phyloP scores from a whole-genome alignment of 2,888 invertebrate genomes.

The Catocala nupta region DNA sequence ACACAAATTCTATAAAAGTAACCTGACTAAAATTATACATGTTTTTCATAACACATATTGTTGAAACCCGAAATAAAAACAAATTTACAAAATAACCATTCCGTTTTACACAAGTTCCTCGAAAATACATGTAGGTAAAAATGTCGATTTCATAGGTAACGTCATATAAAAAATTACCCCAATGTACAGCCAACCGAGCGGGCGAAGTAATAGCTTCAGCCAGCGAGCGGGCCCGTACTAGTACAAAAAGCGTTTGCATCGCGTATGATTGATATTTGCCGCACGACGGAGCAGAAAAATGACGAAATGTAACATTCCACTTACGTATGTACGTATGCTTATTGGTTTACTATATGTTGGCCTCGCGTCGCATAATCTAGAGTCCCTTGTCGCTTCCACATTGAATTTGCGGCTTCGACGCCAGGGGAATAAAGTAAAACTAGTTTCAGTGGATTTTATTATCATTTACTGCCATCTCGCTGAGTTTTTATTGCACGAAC shows the following conservation, averaged over 20 bases:
- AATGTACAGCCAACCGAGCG: too few species aligned
- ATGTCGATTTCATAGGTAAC: too few species aligned
- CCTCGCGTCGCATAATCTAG: slow-evolving; percentile 8
- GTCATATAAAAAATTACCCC: too few species aligned
- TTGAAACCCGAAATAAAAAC: too few species aligned
- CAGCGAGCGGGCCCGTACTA: too few species aligned
- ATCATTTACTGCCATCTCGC: slow-evolving; percentile 1
- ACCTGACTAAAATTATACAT: too few species aligned
- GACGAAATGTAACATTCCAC: slow-evolving; percentile 17
- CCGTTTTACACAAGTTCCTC: too few species aligned
- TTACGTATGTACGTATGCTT: slow-evolving; percentile 16
- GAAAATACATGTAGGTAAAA: too few species aligned
- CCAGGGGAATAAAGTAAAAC: slow-evolving; percentile 15
- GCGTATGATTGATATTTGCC: slow-evolving; percentile 21
- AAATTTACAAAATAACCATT: too few species aligned
- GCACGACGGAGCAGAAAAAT: slow-evolving; percentile 22
- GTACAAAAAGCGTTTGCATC: slow-evolving; percentile 16
- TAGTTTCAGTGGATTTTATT: slow-evolving; percentile 4
- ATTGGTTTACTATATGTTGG: slow-evolving; percentile 19
- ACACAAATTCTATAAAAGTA: too few species aligned
- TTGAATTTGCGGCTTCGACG: slow-evolving; percentile 14
- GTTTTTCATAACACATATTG: too few species aligned
- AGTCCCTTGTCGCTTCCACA: slow-evolving; percentile 8
- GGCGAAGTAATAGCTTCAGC: too few species aligned
- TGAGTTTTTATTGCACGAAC: neutral